Base-by-base conservation (phyloP, 2,797 vertebrate genomes). In the Sciaenops ocellatus region DNA sequence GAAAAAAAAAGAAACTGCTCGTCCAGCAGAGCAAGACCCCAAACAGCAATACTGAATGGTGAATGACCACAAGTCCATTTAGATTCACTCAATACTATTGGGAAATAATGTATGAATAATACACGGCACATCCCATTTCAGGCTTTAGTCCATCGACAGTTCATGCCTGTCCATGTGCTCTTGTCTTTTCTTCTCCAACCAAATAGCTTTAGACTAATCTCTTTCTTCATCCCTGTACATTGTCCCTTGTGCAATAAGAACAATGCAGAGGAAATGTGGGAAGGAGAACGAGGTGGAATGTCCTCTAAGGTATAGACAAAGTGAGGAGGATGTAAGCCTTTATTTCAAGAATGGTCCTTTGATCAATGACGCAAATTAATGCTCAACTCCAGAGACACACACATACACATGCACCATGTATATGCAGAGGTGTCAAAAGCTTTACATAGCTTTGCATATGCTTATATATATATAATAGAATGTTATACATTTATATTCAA, bases 351-450 rank as follows among this genome's bases (percentile, higher is more conserved):
- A 6, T 26, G 26, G n/a, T 24, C 26, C 50, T 34, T 44, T 56
- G 51, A 74, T 65, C 61, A 38, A 42, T 63, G 2, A 34, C 26
- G 51, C 42, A 48, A 63, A 26, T 61, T 24, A 56, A 46, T 34
- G 34, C 6, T 76, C 11, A n/a, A 18, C 8, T 17, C 38, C 3
- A 28, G 55, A 8, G 20, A 66, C 47, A 22, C 28, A 30, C 15
- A 2, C 8, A 18, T 10, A 47, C n/a, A 20, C 8, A 9, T 11
- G 6, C 8, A 26, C 20, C 28, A 57, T 34, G 6, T 22, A 12
- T 26, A 26, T 51, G 22, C 22, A 34, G 18, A 22, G 42, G 26
- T 60, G 44, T 24, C 54, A 24, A 41, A 38, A 61, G 69, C 46
- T 71, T 51, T 51, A 12, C 46, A 61, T 71, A 50, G 57, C 30